These are phyloP conservation scores for Amphipoea oculea DNA, from an alignment of 2,888 invertebrate genomes.

Conservation along the genomic window DNA sequence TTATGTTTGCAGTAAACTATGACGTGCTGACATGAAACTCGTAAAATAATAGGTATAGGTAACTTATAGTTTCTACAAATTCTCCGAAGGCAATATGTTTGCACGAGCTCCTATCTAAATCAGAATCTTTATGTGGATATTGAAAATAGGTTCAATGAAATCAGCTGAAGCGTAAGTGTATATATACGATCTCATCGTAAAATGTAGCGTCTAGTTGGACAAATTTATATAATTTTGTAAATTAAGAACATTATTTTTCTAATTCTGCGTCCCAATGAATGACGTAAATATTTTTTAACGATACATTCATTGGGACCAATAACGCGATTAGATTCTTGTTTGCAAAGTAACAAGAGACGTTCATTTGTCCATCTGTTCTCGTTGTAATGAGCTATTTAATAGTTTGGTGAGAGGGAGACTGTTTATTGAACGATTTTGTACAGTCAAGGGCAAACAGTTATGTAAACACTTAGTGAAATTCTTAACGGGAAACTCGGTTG, in stretches of 20 bases:
- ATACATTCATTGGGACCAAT: not conserved
- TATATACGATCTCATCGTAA: not conserved
- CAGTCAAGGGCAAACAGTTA: not conserved
- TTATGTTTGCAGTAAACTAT: not conserved
- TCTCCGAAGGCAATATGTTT: not conserved
- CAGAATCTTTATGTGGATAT: constrained; percentile 45
- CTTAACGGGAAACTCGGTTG: not conserved
- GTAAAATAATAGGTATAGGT: not conserved
- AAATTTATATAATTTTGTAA: constrained; percentile 5
- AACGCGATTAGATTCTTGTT: not conserved
- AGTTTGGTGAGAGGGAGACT: not conserved
- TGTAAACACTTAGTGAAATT: not conserved
- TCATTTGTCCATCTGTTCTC: not conserved
- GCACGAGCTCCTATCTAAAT: constrained; percentile 45
- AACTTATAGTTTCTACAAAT: constrained; percentile 12
- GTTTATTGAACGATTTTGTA: not conserved
- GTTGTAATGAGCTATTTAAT: not conserved
- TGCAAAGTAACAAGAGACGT: not conserved
- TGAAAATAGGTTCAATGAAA: constrained; percentile 19
- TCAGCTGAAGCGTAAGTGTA: constrained; percentile 5
- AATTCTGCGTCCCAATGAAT: not conserved
- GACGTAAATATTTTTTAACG: not conserved
- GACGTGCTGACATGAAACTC: not conserved
- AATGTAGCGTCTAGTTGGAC: not conserved
- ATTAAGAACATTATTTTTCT: not conserved